Conservation (phyloP, 2,797 vertebrate genomes). For the Caiman crocodilus region DNA sequence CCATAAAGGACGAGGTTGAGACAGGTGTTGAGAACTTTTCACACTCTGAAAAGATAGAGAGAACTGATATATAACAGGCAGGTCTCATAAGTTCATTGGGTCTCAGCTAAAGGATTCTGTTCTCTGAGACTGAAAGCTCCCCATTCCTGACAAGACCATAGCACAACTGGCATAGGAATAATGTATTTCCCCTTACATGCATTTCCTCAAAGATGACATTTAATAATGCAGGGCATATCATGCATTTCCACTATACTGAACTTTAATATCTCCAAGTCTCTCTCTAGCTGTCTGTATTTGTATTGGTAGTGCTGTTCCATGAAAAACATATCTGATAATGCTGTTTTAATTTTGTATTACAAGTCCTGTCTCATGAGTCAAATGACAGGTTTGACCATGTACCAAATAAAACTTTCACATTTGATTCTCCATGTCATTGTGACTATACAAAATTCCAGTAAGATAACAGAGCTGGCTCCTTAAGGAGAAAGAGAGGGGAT, state of each 20-base stretch:
- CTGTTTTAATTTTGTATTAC: conserved; percentile 25
- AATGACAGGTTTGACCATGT: not conserved
- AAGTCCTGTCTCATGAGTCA: not conserved
- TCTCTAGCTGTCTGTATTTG: not conserved
- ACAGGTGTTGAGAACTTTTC: not conserved
- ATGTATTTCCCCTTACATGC: not conserved
- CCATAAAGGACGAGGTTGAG: not conserved
- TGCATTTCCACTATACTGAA: not conserved
- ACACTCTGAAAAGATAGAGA: not conserved
- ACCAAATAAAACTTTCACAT: conserved; percentile 4
- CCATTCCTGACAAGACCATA: accelerated
- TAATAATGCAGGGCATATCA: not conserved
- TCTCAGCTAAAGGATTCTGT: not conserved
- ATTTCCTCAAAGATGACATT: not conserved
- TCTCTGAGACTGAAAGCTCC: not conserved
- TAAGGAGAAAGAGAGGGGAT: not conserved
- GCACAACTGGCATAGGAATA: not conserved
- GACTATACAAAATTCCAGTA: not conserved
- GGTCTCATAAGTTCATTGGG: not conserved
- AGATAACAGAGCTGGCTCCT: conserved; percentile 10
- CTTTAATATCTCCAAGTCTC: not conserved
- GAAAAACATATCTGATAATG: not conserved
- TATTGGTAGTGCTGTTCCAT: not conserved
- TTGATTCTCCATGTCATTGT: not conserved
- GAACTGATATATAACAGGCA: accelerated